Conservation (phyloP, 2,888 invertebrate genomes). For the Papilio demoleus region DNA sequence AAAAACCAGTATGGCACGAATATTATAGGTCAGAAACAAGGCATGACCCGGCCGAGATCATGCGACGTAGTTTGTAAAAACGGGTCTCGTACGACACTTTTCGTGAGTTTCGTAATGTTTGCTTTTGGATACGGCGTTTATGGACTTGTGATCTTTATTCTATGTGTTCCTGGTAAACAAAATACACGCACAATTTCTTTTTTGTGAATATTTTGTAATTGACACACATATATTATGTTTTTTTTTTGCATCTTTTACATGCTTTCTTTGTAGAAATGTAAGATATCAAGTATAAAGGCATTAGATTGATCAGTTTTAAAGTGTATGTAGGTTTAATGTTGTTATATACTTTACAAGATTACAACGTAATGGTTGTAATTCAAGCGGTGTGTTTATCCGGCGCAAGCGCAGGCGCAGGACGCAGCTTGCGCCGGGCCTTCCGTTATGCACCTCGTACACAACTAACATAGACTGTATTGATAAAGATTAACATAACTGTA, state of each 20-base stretch:
- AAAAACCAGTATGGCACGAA: slow-evolving; percentile 77
- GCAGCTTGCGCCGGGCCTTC: slow-evolving; percentile 70
- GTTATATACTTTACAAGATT: slow-evolving; percentile 29
- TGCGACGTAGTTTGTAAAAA: slow-evolving; percentile 38
- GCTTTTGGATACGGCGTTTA: slow-evolving; percentile 18
- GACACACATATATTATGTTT: no score
- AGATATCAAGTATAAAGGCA: background rate
- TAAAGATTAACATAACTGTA: background rate
- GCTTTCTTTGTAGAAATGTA: no score
- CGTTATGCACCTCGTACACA: slow-evolving; percentile 48
- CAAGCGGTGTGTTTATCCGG: slow-evolving; percentile 43
- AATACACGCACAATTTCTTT: background rate
- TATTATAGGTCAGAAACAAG: slow-evolving; percentile 74
- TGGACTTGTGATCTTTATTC: background rate
- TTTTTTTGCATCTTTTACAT: no score
- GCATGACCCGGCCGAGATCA: slow-evolving; percentile 56
- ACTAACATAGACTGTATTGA: background rate
- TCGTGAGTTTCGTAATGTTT: slow-evolving; percentile 38
- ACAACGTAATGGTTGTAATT: slow-evolving; percentile 24
- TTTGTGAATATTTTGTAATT: background rate
- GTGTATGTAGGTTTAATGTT: background rate
- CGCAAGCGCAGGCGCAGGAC: slow-evolving; percentile 50
- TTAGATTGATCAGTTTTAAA: background rate
- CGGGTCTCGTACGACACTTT: slow-evolving; percentile 30
- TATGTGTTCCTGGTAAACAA: slow-evolving; percentile 6